phyloP scores from a whole-genome alignment of 2,888 invertebrate species.

The Eristalinus sepulchralis region DNA sequence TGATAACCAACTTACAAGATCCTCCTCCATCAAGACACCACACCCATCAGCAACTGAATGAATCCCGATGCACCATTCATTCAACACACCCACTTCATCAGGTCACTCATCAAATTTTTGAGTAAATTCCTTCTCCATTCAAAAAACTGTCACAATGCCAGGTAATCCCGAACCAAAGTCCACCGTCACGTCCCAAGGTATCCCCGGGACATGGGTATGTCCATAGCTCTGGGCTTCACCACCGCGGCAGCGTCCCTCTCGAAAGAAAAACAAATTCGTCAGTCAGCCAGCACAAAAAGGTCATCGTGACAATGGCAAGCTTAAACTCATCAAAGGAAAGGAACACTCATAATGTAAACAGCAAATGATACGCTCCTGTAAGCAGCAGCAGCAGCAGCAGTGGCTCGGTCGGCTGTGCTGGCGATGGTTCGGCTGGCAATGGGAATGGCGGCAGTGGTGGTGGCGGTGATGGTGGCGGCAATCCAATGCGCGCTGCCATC shows the following conservation, averaged over 20 bases:
- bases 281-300: conserved; percentile 14
- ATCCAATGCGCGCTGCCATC: conserved; percentile 16
- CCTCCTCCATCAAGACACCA: no score
- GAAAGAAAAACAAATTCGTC: conserved; percentile 8
- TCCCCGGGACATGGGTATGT: not conserved
- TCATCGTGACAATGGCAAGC: conserved; percentile 20
- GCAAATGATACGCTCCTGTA: conserved; percentile 40
- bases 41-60: not conserved
- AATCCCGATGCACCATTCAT: not conserved
- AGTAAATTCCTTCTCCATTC: not conserved
- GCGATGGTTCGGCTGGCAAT: no score
- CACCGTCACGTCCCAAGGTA: not conserved
- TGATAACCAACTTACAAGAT: no score
- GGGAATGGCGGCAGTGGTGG: not conserved
- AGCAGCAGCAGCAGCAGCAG: conserved; percentile 2
- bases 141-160: not conserved
- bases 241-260: not conserved
- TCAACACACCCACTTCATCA: not conserved
- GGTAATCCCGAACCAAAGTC: not conserved
- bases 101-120: not conserved
- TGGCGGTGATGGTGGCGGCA: not conserved
- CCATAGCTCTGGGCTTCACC: not conserved
- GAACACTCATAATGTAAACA: conserved; percentile 43
- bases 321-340: conserved; percentile 19
- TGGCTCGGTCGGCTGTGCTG: not conserved